Conservation (phyloP, 2,888 invertebrate species). For the Phymatocera aterrima region DNA sequence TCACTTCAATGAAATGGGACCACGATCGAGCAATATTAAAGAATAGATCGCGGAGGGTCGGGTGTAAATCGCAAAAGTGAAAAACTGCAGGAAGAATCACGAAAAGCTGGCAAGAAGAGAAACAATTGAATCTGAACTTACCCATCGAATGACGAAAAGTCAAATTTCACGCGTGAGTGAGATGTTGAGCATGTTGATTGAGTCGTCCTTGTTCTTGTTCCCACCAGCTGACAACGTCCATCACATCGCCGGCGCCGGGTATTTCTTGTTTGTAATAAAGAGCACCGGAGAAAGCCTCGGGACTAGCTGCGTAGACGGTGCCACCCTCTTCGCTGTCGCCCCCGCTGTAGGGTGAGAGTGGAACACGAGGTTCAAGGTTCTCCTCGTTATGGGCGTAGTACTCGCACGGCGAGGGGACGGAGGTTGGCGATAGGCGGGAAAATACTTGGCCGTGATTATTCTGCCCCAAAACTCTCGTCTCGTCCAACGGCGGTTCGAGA, state of each 20-base stretch:
- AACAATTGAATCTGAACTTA: neutral
- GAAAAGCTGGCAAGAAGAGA: neutral
- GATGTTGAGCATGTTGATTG: conserved; percentile 68
- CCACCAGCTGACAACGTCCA: conserved; percentile 74
- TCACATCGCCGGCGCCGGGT: conserved; percentile 68
- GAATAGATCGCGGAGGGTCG: too few species aligned
- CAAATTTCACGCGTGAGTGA: conserved; percentile 69
- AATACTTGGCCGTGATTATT: conserved; percentile 40
- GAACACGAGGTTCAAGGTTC: conserved; percentile 63
- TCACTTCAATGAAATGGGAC: too few species aligned
- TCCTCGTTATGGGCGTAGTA: conserved; percentile 66
- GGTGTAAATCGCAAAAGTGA: neutral
- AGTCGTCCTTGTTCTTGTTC: conserved; percentile 72
- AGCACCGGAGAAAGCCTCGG: conserved; percentile 68
- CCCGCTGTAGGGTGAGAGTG: conserved; percentile 67
- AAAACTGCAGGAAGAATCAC: neutral
- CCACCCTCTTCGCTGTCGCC: conserved; percentile 69
- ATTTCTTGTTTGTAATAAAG: conserved; percentile 71
- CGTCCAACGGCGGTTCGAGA: conserved; percentile 65
- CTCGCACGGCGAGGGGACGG: conserved; percentile 63
- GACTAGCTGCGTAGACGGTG: conserved; percentile 66
- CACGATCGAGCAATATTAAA: too few species aligned
- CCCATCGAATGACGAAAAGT: neutral
- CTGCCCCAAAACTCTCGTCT: conserved; percentile 5
- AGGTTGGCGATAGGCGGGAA: conserved; percentile 65